Evolutionary conservation across 2,113 vertebrate species (phyloP).

Genomic region (Oreochromis tanganicae): DNA sequence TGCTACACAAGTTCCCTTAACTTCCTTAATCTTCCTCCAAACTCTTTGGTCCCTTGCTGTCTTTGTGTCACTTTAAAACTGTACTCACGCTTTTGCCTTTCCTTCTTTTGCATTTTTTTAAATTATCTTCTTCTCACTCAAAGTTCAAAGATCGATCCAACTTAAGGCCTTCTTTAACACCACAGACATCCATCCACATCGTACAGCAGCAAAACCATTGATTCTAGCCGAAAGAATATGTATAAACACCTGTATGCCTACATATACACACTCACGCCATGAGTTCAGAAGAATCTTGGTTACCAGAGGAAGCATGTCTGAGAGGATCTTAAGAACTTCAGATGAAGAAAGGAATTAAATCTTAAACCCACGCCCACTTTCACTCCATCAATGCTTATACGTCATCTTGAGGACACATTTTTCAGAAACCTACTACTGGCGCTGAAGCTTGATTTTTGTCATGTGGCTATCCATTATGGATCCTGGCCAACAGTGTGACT

Average conservation of each 20-base stretch:
- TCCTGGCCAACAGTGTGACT: neutral
- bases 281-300: slow-evolving; percentile 41
- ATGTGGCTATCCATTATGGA: neutral
- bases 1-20: neutral
- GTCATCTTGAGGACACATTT: slow-evolving; percentile 1
- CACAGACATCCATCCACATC: slow-evolving; percentile 10
- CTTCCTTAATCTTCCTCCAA: neutral
- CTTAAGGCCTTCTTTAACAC: slow-evolving; percentile 49
- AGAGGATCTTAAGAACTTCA: slow-evolving; percentile 58
- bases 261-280: neutral
- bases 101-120: slow-evolving; percentile 22
- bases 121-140: neutral
- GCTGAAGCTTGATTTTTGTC: neutral
- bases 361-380: slow-evolving; percentile 39
- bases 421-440: neutral
- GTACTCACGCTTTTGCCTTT: neutral
- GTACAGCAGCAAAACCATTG: slow-evolving; percentile 28
- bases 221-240: slow-evolving; percentile 40
- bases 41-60: neutral
- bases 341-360: slow-evolving; percentile 60
- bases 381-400: neutral
- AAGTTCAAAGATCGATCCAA: slow-evolving; percentile 39
- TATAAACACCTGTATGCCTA: slow-evolving; percentile 28
- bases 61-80: neutral
- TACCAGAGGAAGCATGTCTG: slow-evolving; percentile 50